These are phyloP conservation scores for Elaphurus davidianus DNA, from an alignment of 2,113 vertebrate species.

Conservation along the genomic window DNA sequence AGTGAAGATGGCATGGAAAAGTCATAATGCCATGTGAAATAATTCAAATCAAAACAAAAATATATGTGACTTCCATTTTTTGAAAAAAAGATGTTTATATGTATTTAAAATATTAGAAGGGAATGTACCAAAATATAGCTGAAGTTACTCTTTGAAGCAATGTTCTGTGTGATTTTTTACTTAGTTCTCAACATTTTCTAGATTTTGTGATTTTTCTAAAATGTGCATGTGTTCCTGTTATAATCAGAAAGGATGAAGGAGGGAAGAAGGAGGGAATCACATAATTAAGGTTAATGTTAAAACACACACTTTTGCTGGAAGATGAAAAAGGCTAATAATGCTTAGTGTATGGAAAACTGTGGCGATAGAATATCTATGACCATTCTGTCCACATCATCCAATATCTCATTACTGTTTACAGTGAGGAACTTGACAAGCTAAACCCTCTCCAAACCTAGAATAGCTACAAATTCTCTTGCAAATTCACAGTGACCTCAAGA, in stretches of 20 bases:
- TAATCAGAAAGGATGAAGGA: neutral
- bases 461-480: neutral
- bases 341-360: neutral
- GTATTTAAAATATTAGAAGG: neutral
- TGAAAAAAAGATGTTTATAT: neutral
- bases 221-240: neutral
- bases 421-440: neutral
- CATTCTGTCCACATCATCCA: neutral
- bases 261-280: neutral
- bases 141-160: neutral
- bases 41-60: neutral
- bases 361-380: neutral
- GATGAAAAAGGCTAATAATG: neutral
- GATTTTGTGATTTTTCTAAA: neutral
- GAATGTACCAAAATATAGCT: neutral
- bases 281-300: neutral
- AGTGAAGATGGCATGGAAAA: neutral
- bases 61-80: neutral
- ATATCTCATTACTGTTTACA: neutral
- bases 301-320: neutral
- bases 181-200: neutral
- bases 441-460: neutral
- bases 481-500: neutral
- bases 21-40: neutral
- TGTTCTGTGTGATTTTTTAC: neutral